These are phyloP conservation scores for Petrocephalus microphthalmus DNA, from an alignment of 2,113 vertebrate species.

Conservation along the genomic window DNA sequence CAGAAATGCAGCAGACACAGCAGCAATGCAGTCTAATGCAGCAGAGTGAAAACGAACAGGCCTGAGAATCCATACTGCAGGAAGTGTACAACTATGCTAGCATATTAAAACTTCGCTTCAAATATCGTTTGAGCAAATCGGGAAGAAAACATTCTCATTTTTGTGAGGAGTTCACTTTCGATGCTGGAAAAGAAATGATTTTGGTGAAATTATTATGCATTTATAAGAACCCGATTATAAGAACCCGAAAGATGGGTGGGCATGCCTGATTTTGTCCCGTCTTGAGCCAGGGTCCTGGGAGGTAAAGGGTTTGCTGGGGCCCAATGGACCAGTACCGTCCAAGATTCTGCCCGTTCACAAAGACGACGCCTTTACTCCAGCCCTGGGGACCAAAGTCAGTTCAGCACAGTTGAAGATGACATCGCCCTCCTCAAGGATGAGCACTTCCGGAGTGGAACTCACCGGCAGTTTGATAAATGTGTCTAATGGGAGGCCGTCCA, in stretches of 20 bases:
- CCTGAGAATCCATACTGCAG: neutral
- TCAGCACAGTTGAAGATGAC: neutral
- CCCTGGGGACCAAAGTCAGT: conserved; percentile 54
- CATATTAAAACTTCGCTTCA: neutral
- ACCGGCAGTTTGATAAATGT: conserved; percentile 80
- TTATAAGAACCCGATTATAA: neutral
- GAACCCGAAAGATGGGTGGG: neutral
- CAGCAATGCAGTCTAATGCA: neutral
- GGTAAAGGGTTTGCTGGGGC: conserved; percentile 80
- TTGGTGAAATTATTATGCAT: neutral
- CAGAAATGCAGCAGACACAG: neutral
- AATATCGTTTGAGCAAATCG: neutral
- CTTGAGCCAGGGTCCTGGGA: conserved; percentile 77
- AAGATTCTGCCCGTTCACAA: conserved; percentile 79
- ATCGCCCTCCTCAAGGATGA: neutral
- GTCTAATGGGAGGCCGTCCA: conserved; percentile 65
- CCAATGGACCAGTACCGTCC: conserved; percentile 86
- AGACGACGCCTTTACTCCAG: conserved; percentile 83
- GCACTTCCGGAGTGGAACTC: conserved; percentile 13
- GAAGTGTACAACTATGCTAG: neutral
- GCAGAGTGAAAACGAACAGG: neutral
- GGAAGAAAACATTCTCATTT: neutral
- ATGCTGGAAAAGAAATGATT: neutral
- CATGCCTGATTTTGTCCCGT: conserved; percentile 77
- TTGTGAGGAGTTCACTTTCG: neutral